phyloP scores from a whole-genome alignment of 2,888 invertebrate genomes.

The Hydrotaea cyrtoneurina region DNA sequence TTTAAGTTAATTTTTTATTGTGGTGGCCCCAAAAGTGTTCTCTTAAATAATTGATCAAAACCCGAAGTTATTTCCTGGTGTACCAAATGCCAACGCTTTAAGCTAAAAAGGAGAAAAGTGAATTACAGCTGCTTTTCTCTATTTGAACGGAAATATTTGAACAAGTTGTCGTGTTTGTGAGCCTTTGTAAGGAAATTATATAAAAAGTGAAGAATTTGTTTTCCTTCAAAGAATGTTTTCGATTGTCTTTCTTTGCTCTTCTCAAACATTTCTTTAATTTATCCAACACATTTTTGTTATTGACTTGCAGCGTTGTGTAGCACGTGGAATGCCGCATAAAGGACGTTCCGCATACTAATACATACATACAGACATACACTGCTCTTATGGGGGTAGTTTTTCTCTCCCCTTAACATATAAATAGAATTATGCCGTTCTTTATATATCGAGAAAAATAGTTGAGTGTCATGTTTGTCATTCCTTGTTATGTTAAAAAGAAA shows the following conservation, averaged over 20 bases:
- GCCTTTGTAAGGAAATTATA: too few species aligned
- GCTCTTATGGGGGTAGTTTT: conserved; percentile 19
- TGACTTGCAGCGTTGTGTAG: not conserved
- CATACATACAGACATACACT: not conserved
- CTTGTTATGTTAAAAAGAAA: too few species aligned
- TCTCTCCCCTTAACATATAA: not conserved
- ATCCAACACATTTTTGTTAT: not conserved
- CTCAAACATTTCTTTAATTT: too few species aligned
- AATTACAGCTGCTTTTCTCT: not conserved
- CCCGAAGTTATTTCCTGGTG: not conserved
- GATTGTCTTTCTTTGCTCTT: too few species aligned
- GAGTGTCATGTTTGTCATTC: too few species aligned
- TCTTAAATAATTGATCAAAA: conserved; percentile 12
- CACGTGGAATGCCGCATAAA: conserved; percentile 12
- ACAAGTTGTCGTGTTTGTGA: too few species aligned
- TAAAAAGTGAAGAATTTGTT: too few species aligned
- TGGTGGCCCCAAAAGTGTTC: not conserved
- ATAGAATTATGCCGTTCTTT: too few species aligned
- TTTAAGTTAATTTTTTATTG: too few species aligned
- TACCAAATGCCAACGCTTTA: conserved; percentile 3
- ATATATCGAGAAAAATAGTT: too few species aligned
- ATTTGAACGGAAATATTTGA: not conserved
- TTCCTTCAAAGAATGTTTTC: too few species aligned
- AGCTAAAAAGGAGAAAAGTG: not conserved
- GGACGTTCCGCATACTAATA: not conserved